Percentiles rank a stretch among this genome's conserved stretches.
Conservation (phyloP, 2,888 invertebrate genomes). For the Sinelater perroti region DNA sequence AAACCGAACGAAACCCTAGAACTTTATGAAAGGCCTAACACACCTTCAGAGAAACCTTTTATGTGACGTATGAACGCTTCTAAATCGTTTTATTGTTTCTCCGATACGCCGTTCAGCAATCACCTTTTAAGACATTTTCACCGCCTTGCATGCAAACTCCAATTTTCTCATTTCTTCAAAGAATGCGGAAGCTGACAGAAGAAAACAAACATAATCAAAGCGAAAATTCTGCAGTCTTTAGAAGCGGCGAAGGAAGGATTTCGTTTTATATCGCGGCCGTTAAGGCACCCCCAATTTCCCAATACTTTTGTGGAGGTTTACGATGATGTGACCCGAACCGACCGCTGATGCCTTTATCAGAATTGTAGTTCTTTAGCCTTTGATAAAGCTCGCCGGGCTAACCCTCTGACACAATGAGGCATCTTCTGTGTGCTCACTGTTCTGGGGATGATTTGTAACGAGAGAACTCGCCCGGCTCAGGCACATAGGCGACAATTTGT, state of each 20-base stretch:
- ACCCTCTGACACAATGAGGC: constrained; percentile 12
- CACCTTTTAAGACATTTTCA: no score
- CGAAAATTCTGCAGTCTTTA: background rate
- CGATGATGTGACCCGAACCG: constrained; percentile 13
- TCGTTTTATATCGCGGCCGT: constrained; percentile 13
- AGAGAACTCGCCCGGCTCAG: background rate
- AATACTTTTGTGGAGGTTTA: constrained; percentile 15
- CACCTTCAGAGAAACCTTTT: no score
- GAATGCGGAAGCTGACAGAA: background rate
- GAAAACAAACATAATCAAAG: background rate
- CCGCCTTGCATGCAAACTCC: no score
- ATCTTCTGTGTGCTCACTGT: background rate
- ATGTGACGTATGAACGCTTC: no score
- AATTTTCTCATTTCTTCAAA: background rate
- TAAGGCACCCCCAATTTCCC: constrained; percentile 8
- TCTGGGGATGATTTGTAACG: background rate
- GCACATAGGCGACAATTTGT: no score
- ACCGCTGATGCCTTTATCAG: constrained; percentile 15
- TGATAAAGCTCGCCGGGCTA: constrained; percentile 15
- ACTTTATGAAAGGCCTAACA: no score
- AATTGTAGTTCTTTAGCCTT: constrained; percentile 11
- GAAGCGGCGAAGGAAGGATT: constrained; percentile 11
- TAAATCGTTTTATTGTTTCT: no score
- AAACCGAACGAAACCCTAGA: no score
- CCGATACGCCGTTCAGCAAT: no score